phyloP scores from a whole-genome alignment of 2,113 vertebrate species.

The Turnix velox region DNA sequence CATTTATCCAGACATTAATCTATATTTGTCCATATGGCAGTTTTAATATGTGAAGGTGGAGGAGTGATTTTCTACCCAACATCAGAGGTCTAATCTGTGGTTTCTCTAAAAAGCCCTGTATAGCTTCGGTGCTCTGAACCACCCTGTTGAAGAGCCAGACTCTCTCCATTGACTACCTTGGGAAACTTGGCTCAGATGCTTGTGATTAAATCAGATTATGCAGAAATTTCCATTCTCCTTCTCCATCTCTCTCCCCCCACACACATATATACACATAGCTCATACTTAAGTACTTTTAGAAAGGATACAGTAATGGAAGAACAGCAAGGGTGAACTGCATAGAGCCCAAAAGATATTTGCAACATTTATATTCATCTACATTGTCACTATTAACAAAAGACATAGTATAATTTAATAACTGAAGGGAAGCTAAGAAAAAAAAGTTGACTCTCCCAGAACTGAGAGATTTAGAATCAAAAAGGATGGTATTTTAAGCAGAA shows the following conservation, averaged over 20 bases:
- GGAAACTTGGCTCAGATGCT: neutral
- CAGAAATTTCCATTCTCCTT: neutral
- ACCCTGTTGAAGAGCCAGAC: neutral
- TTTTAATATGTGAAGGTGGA: neutral
- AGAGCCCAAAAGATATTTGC: neutral
- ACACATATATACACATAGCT: neutral
- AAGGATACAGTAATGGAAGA: neutral
- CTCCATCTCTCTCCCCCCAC: neutral
- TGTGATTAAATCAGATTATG: neutral
- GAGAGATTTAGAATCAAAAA: neutral
- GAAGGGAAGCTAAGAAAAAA: neutral
- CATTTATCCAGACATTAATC: neutral
- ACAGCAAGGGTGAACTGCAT: neutral
- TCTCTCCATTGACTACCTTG: neutral
- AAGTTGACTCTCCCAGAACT: neutral
- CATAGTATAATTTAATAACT: neutral
- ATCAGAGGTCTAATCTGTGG: neutral
- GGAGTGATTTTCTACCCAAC: neutral
- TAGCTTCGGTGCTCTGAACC: neutral
- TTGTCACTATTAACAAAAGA: neutral
- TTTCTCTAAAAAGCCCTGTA: neutral
- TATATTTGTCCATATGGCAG: neutral
- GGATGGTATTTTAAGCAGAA: neutral
- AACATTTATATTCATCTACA: neutral
- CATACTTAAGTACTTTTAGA: neutral